A percentile compares a stretch with the other conserved stretches of the same genome.
These are phyloP conservation scores for Thaumatotibia leucotreta DNA, from an alignment of 1,140 invertebrate genomes.

Conservation along the genomic window DNA sequence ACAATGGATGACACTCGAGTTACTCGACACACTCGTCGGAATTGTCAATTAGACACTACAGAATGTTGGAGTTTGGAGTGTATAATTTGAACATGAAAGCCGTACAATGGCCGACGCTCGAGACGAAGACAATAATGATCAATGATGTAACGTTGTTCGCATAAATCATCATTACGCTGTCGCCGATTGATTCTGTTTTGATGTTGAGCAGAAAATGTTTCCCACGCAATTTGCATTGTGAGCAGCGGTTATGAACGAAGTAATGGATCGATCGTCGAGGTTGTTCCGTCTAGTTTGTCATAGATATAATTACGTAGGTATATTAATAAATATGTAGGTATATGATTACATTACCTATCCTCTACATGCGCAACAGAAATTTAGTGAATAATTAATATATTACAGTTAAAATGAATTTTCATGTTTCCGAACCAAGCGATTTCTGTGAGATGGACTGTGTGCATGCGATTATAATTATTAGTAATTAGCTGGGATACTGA, in stretches of 20 bases:
- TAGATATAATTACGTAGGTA: not conserved
- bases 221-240: conserved; percentile 4
- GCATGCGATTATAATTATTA: too few species aligned
- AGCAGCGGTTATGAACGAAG: not conserved
- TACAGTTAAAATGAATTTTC: too few species aligned
- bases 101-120: conserved; percentile 13
- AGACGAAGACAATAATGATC: conserved; percentile 23
- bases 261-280: not conserved
- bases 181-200: conserved; percentile 17
- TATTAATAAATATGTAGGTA: too few species aligned
- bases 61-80: not conserved
- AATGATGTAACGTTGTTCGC: conserved; percentile 36
- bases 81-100: conserved; percentile 15
- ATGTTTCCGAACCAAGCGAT: too few species aligned
- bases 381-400: too few species aligned
- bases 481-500: too few species aligned
- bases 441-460: too few species aligned
- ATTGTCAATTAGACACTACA: conserved; percentile 13
- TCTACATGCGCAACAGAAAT: too few species aligned
- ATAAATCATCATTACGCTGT: conserved; percentile 46
- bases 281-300: not conserved
- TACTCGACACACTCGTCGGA: not conserved
- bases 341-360: too few species aligned
- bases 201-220: conserved; percentile 16
- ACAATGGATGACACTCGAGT: not conserved